Conservation (phyloP, 1,140 invertebrate species). For the Eulimnadia texana region DNA sequence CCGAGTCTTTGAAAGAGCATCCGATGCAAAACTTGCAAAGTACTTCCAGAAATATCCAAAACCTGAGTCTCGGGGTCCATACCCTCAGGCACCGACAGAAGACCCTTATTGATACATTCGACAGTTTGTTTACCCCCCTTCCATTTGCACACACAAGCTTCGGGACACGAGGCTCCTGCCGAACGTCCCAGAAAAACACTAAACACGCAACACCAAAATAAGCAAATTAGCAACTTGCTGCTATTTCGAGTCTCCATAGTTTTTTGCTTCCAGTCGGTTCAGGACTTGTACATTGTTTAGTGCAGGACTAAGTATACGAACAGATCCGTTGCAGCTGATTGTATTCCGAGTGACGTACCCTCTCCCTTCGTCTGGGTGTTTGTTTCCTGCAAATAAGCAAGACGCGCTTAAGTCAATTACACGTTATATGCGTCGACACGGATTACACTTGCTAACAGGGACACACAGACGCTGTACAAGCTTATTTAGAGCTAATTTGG, state of each 20-base stretch:
- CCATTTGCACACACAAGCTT: constrained; percentile 71
- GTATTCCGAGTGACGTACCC: too few species aligned
- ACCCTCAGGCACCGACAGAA: constrained; percentile 58
- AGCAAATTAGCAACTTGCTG: too few species aligned
- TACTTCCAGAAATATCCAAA: constrained; percentile 66
- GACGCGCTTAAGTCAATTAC: neutral
- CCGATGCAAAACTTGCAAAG: constrained; percentile 52
- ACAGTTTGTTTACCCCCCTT: constrained; percentile 79
- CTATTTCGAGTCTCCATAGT: too few species aligned
- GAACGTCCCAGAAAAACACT: too few species aligned
- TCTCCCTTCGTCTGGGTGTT: too few species aligned
- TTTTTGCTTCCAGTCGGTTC: too few species aligned
- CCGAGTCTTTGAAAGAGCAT: constrained; percentile 61
- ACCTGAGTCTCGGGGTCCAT: constrained; percentile 80
- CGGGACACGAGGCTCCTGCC: constrained; percentile 43
- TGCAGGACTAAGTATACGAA: too few species aligned
- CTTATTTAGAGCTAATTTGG: neutral
- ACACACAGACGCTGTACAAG: neutral
- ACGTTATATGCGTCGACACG: neutral
- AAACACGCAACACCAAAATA: too few species aligned
- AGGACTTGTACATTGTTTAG: too few species aligned
- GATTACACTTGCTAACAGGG: neutral
- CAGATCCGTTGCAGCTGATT: too few species aligned
- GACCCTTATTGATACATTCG: constrained; percentile 58
- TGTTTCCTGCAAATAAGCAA: neutral